These are phyloP conservation scores for Pheosia gnoma DNA, from an alignment of 2,888 invertebrate species.

Conservation along the genomic window DNA sequence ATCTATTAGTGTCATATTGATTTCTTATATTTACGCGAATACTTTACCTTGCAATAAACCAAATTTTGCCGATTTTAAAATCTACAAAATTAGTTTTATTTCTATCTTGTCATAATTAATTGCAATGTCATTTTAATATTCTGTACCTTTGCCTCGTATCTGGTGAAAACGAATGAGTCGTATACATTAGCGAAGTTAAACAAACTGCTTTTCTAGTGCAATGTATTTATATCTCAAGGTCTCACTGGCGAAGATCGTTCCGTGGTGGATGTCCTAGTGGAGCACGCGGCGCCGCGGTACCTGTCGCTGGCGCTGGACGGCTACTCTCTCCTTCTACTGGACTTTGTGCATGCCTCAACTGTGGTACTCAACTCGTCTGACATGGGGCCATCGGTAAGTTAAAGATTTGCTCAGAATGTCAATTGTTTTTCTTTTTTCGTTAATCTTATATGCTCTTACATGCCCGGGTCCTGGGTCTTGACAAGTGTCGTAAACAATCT, in stretches of 20 bases:
- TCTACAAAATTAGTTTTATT: no score
- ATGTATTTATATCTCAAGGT: constrained; percentile 56
- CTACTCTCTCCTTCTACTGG: constrained; percentile 92
- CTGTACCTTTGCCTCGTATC: no score
- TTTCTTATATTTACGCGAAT: no score
- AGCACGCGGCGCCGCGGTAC: constrained; percentile 93
- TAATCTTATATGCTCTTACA: no score
- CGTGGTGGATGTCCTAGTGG: constrained; percentile 90
- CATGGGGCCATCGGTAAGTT: constrained; percentile 82
- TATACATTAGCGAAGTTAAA: not conserved
- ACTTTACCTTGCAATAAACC: no score
- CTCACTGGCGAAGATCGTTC: constrained; percentile 88
- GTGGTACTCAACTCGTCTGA: constrained; percentile 93
- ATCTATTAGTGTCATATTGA: no score
- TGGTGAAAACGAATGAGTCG: not conserved
- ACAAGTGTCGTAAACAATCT: no score
- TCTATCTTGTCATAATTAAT: no score
- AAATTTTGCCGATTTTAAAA: no score
- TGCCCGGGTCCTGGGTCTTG: no score
- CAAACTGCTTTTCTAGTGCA: not conserved
- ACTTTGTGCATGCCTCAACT: constrained; percentile 95
- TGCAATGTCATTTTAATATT: no score
- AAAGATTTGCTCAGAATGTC: not conserved
- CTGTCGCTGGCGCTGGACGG: constrained; percentile 95
- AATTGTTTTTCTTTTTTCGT: no score